Evolutionary conservation across 2,113 vertebrate genomes (phyloP), one percentile per base, ranked within the genome.

Genomic region (Hyperopisus bebe): DNA sequence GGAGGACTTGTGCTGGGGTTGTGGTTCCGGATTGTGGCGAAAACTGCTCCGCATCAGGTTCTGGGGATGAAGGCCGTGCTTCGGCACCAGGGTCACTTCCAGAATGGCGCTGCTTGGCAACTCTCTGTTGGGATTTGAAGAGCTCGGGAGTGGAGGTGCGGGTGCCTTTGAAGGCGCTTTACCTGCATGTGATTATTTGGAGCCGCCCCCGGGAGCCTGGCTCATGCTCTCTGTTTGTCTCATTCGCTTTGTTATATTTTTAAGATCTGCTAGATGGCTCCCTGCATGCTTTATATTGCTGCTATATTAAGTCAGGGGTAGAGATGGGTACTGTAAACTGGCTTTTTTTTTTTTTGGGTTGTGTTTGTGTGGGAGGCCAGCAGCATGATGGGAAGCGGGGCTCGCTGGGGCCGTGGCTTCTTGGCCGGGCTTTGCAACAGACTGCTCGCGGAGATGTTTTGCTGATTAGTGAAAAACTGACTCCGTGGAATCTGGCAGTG

Each of bases 181-280:
- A 91, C 91, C 89, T 90, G 62, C 50, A 11, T 92, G 53, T 70
- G 51, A 90, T 89, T 93, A 92, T 94, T 92, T 91, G 88, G 83
- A 89, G 90, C 62, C 86, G 47, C 92, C 90, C 90, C 89, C 24
- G n/a, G 55, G 91, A 93, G 90, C 88, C 80, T 85, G 89, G 90
- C 91, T 90, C 90, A 90, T 9, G 88, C 89, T 91, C 89, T 91
- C 74, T 88, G 53, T 92, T 92, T 86, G 7, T 89, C 46, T 90
- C 86, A 92, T 90, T 91, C 90, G 90, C 70, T 90, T 87, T 91
- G 86, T 84, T 93, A 83, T 93, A 90, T 90, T 92, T 90, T 92
- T 89, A 88, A 91, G 74, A 91, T 89, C 80, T 13, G 53, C 53
- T 88, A 10, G 87, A 55, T 46, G 55, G 55, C 31, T 53, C 85